These are phyloP conservation scores for Ctenomys sociabilis DNA, from an alignment of 2,113 vertebrate genomes.

Conservation along the genomic window DNA sequence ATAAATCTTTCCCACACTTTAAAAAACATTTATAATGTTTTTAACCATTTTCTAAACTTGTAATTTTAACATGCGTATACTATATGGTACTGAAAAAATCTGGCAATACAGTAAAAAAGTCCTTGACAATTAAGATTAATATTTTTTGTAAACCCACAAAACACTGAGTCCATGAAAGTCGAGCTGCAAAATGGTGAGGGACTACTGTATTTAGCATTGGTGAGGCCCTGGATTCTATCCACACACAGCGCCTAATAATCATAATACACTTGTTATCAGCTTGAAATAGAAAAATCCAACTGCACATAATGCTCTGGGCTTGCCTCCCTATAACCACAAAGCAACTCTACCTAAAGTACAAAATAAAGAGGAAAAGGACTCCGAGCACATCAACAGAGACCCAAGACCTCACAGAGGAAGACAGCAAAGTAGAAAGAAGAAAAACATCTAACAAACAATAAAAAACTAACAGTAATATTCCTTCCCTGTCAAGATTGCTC, in stretches of 20 bases:
- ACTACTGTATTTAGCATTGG: no score
- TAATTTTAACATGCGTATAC: no score
- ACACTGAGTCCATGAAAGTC: no score
- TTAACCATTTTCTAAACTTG: no score
- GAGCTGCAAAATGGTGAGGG: no score
- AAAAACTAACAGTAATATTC: neutral
- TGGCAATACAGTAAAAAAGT: no score
- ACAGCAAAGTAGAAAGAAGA: neutral
- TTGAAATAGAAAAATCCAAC: neutral
- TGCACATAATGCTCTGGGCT: neutral
- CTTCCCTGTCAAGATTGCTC: neutral
- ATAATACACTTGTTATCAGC: neutral
- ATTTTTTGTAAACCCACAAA: no score
- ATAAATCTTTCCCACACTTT: no score
- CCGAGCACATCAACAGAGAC: neutral
- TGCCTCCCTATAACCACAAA: neutral
- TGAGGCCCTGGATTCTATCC: neutral
- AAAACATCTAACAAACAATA: neutral
- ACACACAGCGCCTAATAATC: neutral
- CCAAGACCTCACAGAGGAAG: neutral
- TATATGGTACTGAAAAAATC: no score
- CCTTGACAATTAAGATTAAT: no score
- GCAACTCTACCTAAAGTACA: neutral
- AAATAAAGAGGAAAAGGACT: neutral
- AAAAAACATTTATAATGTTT: no score